Percentiles rank a stretch among this genome's conserved stretches.
phyloP scores from a whole-genome alignment of 2,113 vertebrate species.

The Prietella phreatophila region DNA sequence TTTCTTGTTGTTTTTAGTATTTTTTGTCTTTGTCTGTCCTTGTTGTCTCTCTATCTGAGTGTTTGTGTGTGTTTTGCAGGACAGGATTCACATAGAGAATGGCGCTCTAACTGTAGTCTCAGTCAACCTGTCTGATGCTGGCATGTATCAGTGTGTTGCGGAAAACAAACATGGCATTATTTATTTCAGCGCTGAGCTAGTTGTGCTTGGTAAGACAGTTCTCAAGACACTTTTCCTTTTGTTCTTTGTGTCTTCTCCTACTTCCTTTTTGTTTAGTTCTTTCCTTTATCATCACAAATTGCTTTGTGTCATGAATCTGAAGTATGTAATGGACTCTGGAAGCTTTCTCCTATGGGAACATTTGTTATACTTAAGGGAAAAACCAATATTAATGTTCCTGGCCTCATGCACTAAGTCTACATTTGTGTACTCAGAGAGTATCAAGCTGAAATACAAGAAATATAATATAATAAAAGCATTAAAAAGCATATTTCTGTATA shows the following conservation, averaged over 20 bases:
- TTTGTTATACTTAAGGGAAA: background rate
- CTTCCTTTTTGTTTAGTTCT: background rate
- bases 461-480: background rate
- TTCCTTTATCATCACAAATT: background rate
- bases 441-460: background rate
- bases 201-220: constrained; percentile 84
- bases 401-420: too few relatives aligned
- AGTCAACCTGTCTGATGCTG: constrained; percentile 85
- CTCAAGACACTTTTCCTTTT: constrained; percentile 62
- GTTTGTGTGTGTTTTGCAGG: constrained; percentile 76
- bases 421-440: background rate
- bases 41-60: constrained; percentile 45
- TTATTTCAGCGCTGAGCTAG: constrained; percentile 86
- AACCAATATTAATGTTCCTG: background rate
- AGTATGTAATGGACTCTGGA: background rate
- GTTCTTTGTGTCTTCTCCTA: constrained; percentile 49
- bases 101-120: constrained; percentile 81
- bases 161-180: constrained; percentile 91
- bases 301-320: background rate
- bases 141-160: constrained; percentile 92
- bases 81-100: constrained; percentile 85
- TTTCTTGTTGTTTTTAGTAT: background rate
- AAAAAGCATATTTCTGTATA: background rate
- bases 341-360: background rate
- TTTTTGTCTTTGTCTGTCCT: background rate